Percentiles rank a stretch among this genome's conserved stretches.
Evolutionary conservation across 2,888 invertebrate genomes (phyloP).

Genomic region (Pomacea canaliculata): DNA sequence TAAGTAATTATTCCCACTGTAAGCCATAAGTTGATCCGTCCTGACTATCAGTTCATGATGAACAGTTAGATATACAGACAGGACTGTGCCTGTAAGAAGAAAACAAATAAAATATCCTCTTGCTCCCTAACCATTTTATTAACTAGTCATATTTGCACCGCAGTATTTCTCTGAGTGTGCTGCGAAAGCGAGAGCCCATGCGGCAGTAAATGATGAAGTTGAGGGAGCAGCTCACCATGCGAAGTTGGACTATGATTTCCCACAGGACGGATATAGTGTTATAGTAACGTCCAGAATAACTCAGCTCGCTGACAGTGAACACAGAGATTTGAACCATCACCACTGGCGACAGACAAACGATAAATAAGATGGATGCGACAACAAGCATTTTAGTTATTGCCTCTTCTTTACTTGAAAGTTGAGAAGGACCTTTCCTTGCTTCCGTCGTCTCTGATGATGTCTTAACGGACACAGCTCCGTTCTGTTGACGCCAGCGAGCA

Average conservation of each 20-base stretch:
- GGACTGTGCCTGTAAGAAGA: no score
- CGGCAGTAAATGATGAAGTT: slow-evolving; percentile 10
- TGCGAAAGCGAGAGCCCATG: slow-evolving; percentile 6
- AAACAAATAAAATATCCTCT: no score
- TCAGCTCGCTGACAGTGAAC: not conserved
- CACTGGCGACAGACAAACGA: slow-evolving; percentile 7
- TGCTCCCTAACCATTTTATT: no score
- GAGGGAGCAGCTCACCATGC: not conserved
- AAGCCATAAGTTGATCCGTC: no score
- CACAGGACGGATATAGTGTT: not conserved
- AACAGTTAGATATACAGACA: no score
- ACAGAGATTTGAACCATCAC: not conserved
- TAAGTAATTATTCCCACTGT: no score
- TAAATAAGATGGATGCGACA: slow-evolving; percentile 8
- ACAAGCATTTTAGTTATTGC: slow-evolving; percentile 12
- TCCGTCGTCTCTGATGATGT: not conserved
- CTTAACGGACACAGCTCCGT: not conserved
- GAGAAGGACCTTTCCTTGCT: no score
- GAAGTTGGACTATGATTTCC: not conserved
- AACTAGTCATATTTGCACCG: no score
- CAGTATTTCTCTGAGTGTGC: no score
- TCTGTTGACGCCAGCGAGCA: not conserved
- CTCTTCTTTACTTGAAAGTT: not conserved
- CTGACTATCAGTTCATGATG: no score
- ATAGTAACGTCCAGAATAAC: no score